phyloP scores from a whole-genome alignment of 2,113 vertebrate species.

The Sciurus niger region DNA sequence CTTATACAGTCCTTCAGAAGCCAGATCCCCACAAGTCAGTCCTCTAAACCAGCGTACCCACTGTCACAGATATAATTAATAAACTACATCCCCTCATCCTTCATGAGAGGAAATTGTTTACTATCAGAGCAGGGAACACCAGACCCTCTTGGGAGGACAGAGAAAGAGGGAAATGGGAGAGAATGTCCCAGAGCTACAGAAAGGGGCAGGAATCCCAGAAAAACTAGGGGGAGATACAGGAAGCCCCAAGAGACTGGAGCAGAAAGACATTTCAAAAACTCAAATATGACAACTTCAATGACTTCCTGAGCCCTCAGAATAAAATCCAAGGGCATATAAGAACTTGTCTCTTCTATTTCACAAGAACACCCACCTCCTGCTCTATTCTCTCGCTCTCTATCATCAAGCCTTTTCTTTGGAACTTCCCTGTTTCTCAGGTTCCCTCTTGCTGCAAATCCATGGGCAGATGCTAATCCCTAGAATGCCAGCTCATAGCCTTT shows the following conservation, averaged over 20 bases:
- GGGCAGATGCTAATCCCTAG: neutral
- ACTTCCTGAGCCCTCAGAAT: neutral
- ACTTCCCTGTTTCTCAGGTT: neutral
- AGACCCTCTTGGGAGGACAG: neutral
- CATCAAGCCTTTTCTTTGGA: neutral
- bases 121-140: neutral
- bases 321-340: neutral
- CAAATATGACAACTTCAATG: neutral
- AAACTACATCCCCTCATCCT: neutral
- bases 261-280: neutral
- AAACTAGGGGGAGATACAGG: neutral
- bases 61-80: neutral
- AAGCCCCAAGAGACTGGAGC: neutral
- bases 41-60: neutral
- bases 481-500: neutral
- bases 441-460: neutral
- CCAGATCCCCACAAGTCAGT: neutral
- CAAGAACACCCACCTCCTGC: neutral
- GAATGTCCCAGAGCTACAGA: neutral
- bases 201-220: neutral
- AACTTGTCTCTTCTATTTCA: neutral
- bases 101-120: neutral
- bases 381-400: neutral
- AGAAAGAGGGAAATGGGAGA: neutral
- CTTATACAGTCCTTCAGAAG: neutral